Conservation (phyloP, 2,888 invertebrate genomes). For the Cepaea hortensis region DNA sequence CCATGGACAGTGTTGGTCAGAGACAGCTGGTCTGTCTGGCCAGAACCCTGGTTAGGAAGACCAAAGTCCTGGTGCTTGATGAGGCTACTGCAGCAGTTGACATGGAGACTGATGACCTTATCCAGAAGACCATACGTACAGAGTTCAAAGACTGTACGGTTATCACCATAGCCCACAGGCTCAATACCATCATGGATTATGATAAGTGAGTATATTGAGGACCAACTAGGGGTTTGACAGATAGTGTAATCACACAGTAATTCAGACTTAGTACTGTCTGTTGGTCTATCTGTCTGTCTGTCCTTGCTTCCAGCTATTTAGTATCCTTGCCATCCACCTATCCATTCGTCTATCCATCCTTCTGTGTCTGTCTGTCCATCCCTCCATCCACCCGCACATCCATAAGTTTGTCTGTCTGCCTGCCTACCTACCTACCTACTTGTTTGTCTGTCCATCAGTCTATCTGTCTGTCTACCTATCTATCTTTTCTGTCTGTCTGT, state of each 20-base stretch:
- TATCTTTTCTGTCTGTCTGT: too few relatives aligned
- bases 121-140: conserved; percentile 41
- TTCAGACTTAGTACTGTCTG: too few relatives aligned
- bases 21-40: conserved; percentile 49
- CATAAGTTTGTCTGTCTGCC: too few relatives aligned
- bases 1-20: conserved; percentile 47
- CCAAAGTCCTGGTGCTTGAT: conserved; percentile 44
- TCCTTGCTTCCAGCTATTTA: too few relatives aligned
- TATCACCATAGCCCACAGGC: conserved; percentile 42
- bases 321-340: too few relatives aligned
- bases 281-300: too few relatives aligned
- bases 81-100: conserved; percentile 49
- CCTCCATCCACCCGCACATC: too few relatives aligned
- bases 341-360: too few relatives aligned
- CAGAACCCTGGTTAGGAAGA: conserved; percentile 42
- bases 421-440: too few relatives aligned
- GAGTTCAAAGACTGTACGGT: conserved; percentile 43
- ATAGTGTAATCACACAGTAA: not conserved
- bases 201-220: conserved; percentile 34
- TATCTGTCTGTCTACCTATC: too few relatives aligned
- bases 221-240: not conserved
- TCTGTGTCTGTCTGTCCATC: too few relatives aligned
- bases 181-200: conserved; percentile 47
- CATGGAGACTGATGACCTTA: conserved; percentile 46
- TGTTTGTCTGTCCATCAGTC: too few relatives aligned